phyloP scores from a whole-genome alignment of 2,797 vertebrate species.

The Urosaurus nigricauda region DNA sequence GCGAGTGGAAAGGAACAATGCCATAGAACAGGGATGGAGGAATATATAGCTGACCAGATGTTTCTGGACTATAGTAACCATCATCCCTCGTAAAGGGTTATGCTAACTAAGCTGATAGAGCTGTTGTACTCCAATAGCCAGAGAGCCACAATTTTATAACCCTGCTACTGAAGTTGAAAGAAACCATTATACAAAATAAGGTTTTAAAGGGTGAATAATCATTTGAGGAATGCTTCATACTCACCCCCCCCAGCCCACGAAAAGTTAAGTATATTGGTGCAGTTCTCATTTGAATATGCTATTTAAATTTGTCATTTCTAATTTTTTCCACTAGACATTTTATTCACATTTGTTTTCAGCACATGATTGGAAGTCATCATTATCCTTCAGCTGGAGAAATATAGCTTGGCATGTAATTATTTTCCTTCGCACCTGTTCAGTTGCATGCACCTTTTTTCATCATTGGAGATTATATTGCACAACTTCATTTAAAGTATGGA shows the following conservation, averaged over 20 bases:
- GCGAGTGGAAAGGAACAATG: not conserved
- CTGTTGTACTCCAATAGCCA: not conserved
- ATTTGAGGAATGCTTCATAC: not conserved
- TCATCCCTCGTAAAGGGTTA: not conserved
- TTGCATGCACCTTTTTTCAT: constrained; percentile 54
- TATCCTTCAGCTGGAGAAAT: constrained; percentile 59
- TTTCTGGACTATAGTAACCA: not conserved
- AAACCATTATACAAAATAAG: not conserved
- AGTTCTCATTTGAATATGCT: constrained; percentile 19
- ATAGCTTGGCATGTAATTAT: constrained; percentile 57
- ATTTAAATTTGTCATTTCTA: constrained; percentile 24
- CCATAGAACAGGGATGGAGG: not conserved
- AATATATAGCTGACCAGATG: not conserved
- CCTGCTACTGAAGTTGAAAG: not conserved
- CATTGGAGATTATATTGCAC: constrained; percentile 44
- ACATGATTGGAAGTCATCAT: constrained; percentile 44
- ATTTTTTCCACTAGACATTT: constrained; percentile 6
- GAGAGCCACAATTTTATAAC: not conserved
- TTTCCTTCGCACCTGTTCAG: constrained; percentile 66
- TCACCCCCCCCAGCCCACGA: not conserved
- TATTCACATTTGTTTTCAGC: constrained; percentile 44
- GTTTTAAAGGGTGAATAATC: not conserved
- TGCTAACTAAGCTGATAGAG: not conserved
- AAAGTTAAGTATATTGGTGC: not conserved
- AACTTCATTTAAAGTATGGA: constrained; percentile 54